Conservation (phyloP, 2,797 vertebrate species). For the Malacoctenus gilli region DNA sequence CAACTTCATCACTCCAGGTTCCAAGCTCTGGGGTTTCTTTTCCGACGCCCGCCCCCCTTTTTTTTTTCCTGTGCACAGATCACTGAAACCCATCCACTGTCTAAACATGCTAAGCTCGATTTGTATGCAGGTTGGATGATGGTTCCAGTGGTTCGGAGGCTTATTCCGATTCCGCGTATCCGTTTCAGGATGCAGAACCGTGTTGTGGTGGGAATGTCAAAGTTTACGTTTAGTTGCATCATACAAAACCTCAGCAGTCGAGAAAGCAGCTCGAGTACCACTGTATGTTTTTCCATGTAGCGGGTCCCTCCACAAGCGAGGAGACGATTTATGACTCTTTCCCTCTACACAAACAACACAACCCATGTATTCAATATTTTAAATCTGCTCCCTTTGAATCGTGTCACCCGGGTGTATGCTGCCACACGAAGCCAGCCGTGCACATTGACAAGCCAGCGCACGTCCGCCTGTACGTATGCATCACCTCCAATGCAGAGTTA, state of each 20-base stretch:
- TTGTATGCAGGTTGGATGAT: slow-evolving; percentile 10
- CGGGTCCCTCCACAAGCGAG: slow-evolving; percentile 15
- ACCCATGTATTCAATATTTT: neutral
- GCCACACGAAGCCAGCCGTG: slow-evolving; percentile 3
- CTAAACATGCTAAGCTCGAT: slow-evolving; percentile 14
- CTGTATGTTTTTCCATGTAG: slow-evolving; percentile 5
- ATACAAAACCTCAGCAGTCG: slow-evolving; percentile 31
- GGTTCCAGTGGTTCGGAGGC: slow-evolving; percentile 29
- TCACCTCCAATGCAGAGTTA: slow-evolving; percentile 42
- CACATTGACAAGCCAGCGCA: neutral
- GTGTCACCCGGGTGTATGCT: neutral
- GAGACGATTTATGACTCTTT: slow-evolving; percentile 3
- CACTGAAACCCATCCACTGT: slow-evolving; percentile 3
- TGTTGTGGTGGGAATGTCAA: slow-evolving; percentile 4
- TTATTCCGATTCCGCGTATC: slow-evolving; percentile 21
- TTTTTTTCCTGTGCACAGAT: slow-evolving; percentile 1
- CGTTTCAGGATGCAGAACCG: slow-evolving; percentile 20
- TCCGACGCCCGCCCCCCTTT: neutral
- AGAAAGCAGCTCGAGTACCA: neutral
- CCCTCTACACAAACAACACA: neutral
- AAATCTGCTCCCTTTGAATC: slow-evolving; percentile 4
- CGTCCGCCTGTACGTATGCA: slow-evolving; percentile 15
- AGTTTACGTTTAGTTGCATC: slow-evolving; percentile 46
- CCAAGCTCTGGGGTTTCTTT: slow-evolving; percentile 32
- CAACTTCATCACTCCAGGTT: slow-evolving; percentile 17